Base-by-base conservation (phyloP, 2,888 invertebrate genomes). In the Exephanes ischioxanthus region DNA sequence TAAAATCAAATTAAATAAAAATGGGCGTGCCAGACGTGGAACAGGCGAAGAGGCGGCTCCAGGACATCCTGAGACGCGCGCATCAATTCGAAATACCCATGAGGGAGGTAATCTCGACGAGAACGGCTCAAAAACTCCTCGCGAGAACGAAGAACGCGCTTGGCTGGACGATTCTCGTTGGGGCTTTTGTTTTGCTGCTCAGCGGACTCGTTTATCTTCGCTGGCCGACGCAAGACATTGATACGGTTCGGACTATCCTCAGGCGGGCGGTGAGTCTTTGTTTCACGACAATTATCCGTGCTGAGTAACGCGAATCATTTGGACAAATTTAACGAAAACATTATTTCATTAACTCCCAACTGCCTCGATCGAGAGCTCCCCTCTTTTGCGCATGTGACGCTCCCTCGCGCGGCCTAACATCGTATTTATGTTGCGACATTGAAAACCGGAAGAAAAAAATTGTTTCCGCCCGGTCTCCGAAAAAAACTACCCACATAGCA, bases 181-280 rank as follows among this genome's bases (percentile, higher is more conserved):
- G 88, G 55, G 89, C 89, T 68, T 91, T 92, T 88, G 79, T 92
- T 48, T 41, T 92, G 48, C 76, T 92, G 33, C 90, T 92, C 30
- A 90, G 88, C 82, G 89, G 89, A 6, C 87, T 91, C 85, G 90
- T 93, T 71, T 93, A 93, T 82, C 89, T 90, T 4, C 91, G 91
- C 26, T 93, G 93, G 93, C 92, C 93, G 1, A 92, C 92, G 88
- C 93, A 92, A 87, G 93, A 93, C 77, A 90, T 90, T 76, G 93
- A 93, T 71, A 93, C 92, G 58, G 91, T 93, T 75, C 91, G 91
- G 86, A 93, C 93, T 72, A 93, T 93, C 41, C 89, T 93, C 79
- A 91, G 91, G 90, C 90, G 91, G 88, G 90, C 93, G 91, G 93
- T 93, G 78, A 92, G 91, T 86, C 70, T 16, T 9, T 61, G 16